Base-by-base conservation (phyloP, 2,888 invertebrate species). In the Mythimna impura region DNA sequence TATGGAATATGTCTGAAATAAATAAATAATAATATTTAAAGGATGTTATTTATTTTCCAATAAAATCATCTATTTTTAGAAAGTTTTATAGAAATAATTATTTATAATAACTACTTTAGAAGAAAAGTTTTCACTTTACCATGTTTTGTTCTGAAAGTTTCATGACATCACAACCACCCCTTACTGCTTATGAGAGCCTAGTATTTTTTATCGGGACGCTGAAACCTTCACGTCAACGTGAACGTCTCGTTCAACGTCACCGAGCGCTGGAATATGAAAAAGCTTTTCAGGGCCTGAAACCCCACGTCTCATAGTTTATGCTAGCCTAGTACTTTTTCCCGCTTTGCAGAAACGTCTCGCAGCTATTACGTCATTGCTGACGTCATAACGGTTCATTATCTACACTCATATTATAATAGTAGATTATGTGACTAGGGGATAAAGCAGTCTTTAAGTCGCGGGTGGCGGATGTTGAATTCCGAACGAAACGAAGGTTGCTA, bases 271-370 rank as follows among this genome's bases (percentile, higher is more conserved):
- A 36, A 14, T 17, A 36, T 36, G n/a, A 60, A 54, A 17, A 63
- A 71, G 52, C 47, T 58, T 36, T 20, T 20, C 50, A 20, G 7
- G 1, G 20, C 50, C 12, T 50, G 34, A 72, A 72, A 63, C 34
- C 5, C 10, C 3, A 34, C 54, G 5, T 61, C 43, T 47, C 20
- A 3, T 9, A 22, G 14, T 63, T 88, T 87, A 90, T 94, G 90
- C 30, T 65, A 4, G 52, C 92, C 89, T 93, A 78, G 91, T 94
- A 91, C 83, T 66, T 87, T 90, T 87, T 81, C 81, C 87, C 85
- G 86, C 87, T 80, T 86, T 89, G 67, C 72, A 81, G 82, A 87
- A 91, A 85, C 87, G 86, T 89, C 81, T 78, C 82, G 78, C 87
- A 85, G 85, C 85, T 79, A 54, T 54, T 30, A 58, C 61, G 66